A percentile compares a stretch with the other conserved stretches of the same genome.
phyloP scores from a whole-genome alignment of 2,888 invertebrate species.

The Zaprionus lineosus region DNA sequence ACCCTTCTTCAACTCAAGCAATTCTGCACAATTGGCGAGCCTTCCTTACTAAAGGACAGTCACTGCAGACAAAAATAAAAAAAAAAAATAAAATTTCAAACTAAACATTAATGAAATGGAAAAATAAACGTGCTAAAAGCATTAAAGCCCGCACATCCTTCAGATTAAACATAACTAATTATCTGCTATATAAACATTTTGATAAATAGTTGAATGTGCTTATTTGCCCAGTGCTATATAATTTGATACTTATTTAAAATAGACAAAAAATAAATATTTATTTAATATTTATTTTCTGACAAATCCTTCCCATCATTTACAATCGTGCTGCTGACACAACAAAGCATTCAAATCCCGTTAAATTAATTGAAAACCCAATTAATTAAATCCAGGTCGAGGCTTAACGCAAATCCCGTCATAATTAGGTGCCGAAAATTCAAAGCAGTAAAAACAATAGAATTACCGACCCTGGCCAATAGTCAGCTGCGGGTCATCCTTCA shows the following conservation, averaged over 20 bases:
- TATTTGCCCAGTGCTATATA: neutral
- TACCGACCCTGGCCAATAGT: slow-evolving; percentile 3
- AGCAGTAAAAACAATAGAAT: slow-evolving; percentile 49
- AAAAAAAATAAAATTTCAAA: no score
- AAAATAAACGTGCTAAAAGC: no score
- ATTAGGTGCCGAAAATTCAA: slow-evolving; percentile 61
- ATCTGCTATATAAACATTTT: neutral
- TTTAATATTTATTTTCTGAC: slow-evolving; percentile 12
- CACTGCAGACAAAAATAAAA: neutral
- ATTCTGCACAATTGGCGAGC: no score
- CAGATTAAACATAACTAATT: no score
- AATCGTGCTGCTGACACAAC: slow-evolving; percentile 8
- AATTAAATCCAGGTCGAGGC: slow-evolving; percentile 48
- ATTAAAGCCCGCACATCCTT: no score
- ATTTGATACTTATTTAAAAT: slow-evolving; percentile 12
- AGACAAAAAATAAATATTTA: slow-evolving; percentile 11
- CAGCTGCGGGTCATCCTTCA: slow-evolving; percentile 27
- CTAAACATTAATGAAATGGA: no score
- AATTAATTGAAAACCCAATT: slow-evolving; percentile 74
- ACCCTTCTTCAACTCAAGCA: no score
- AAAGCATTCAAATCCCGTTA: slow-evolving; percentile 45
- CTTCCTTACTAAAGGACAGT: no score
- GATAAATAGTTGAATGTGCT: neutral
- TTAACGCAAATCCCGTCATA: slow-evolving; percentile 73
- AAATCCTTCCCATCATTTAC: neutral